Percentiles rank a stretch among this genome's conserved stretches.
These are phyloP conservation scores for Lottia gigantea DNA, from an alignment of 2,888 invertebrate species.

Conservation along the genomic window DNA sequence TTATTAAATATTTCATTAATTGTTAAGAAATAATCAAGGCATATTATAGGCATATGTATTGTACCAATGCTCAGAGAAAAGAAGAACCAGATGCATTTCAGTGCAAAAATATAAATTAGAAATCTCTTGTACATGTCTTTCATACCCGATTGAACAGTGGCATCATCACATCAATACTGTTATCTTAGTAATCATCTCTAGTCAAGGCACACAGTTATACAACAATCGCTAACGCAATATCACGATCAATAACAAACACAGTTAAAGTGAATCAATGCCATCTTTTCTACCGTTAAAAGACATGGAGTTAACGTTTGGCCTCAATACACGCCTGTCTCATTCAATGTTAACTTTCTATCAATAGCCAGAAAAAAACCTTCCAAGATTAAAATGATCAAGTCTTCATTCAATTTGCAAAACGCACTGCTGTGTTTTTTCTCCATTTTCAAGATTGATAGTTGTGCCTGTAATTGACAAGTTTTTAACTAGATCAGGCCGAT, in stretches of 20 bases:
- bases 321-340: conserved; percentile 10
- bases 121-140: neutral
- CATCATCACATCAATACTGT: conserved; percentile 2
- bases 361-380: neutral
- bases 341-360: conserved; percentile 6
- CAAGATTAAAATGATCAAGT: conserved; percentile 7
- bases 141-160: conserved; percentile 6
- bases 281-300: conserved; percentile 1
- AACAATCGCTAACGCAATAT: conserved; percentile 11
- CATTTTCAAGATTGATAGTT: too few species aligned
- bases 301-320: conserved; percentile 8
- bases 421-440: neutral
- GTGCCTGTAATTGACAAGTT: too few species aligned
- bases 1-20: too few species aligned
- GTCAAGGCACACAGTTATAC: conserved; percentile 9
- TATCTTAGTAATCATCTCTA: conserved; percentile 8
- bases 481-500: too few species aligned
- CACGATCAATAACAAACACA: conserved; percentile 5
- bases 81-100: too few species aligned
- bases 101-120: too few species aligned
- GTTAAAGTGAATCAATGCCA: conserved; percentile 10
- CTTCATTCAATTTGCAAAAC: conserved; percentile 10
- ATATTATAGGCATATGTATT: too few species aligned
- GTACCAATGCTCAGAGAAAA: too few species aligned
- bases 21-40: too few species aligned